These are phyloP conservation scores for Hemicentrotus pulcherrimus DNA, from an alignment of 35 echinoderm and acorn worm genomes.

Conservation along the genomic window DNA sequence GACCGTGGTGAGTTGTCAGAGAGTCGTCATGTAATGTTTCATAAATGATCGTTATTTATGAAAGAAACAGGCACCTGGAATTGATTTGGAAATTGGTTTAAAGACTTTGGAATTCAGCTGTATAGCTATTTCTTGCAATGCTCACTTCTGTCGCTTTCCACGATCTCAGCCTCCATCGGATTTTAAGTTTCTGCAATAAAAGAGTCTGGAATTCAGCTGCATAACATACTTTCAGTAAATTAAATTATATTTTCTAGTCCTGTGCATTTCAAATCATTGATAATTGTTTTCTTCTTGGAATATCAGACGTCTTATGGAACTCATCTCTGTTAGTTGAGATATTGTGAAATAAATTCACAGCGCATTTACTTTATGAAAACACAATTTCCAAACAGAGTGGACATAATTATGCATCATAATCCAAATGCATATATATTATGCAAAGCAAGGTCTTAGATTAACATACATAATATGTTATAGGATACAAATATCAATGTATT, in stretches of 20 bases:
- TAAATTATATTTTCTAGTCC: background rate
- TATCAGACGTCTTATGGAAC: too few species aligned
- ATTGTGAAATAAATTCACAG: too few species aligned
- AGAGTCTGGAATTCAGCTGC: background rate
- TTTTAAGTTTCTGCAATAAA: background rate
- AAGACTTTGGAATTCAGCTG: background rate
- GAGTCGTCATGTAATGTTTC: background rate
- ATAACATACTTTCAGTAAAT: background rate
- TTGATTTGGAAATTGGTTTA: background rate
- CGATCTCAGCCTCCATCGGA: background rate
- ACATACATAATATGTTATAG: too few species aligned
- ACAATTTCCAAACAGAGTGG: too few species aligned
- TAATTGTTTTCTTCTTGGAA: too few species aligned
- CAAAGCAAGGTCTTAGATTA: too few species aligned
- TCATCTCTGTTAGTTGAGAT: too few species aligned
- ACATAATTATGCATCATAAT: too few species aligned
- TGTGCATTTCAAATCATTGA: too few species aligned
- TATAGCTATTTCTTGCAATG: background rate
- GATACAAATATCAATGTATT: too few species aligned
- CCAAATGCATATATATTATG: too few species aligned
- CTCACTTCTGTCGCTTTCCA: background rate
- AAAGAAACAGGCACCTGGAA: background rate
- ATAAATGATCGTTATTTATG: background rate
- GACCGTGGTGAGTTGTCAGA: background rate
- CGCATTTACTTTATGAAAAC: too few species aligned